Evolutionary conservation across 2,797 vertebrate species (phyloP), one percentile per base, ranked within the genome.

Genomic region (Hypotaenidia philippensis): DNA sequence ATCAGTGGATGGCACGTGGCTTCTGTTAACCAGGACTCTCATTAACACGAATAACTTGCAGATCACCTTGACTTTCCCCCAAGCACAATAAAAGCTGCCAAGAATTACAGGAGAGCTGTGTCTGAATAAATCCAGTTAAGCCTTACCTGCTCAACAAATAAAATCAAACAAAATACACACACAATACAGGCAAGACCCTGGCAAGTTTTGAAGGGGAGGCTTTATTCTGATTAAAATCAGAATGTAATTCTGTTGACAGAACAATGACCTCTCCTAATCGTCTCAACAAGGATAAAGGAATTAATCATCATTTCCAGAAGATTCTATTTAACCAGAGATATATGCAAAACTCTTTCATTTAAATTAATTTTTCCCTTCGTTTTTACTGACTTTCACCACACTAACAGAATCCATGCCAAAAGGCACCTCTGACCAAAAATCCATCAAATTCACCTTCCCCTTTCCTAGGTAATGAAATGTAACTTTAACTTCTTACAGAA

Each of bases 151-250:
- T 83, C 71, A 89, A 91, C 72, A 96, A 96, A 93, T 66, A 90
- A 83, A 93, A 38, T 32, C 41, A 57, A 83, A 53, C 52, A 83
- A 86, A 86, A 79, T 5, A 65, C 29, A 83, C 27, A 41, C 45
- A 86, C 61, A 75, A 89, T 38, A 57, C 49, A 83, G 82, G 64
- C 47, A 92, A 72, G 52, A 95, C 38, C 40, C 66, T 97, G 86
- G 45, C 74, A 91, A 91, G 60, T 87, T 94, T 41, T 94, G 64
- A 96, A 96, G 74, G 78, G 26, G 52, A 79, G 40, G 44, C 63
- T 93, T 93, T 76, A 92, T 83, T 57, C 77, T 61, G 85, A 96
- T 94, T 94, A 96, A 96, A 97, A 97, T 94, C 69, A 95, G 66
- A 96, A 91, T 52, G 69, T 82, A 95, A 94, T 92, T 93, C 69